These are phyloP conservation scores for Aspidoscelis tigris DNA, from an alignment of 2,113 vertebrate genomes.

Conservation along the genomic window DNA sequence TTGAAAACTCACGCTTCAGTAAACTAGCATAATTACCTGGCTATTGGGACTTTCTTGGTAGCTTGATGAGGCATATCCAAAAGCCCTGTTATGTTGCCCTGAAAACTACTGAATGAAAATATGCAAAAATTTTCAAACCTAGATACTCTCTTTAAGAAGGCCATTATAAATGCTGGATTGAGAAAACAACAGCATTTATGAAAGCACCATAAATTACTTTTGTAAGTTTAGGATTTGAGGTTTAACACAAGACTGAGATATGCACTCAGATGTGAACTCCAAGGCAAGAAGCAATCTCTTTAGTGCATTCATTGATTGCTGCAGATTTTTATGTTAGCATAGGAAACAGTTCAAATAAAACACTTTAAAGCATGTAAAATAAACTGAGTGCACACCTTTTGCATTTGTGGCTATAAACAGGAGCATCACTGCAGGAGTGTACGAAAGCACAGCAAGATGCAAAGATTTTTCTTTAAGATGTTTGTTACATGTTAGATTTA, in stretches of 20 bases:
- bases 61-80: slow-evolving; percentile 11
- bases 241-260: neutral
- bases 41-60: slow-evolving; percentile 9
- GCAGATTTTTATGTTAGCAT: neutral
- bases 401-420: slow-evolving; percentile 10
- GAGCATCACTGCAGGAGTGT: neutral
- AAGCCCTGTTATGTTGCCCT: neutral
- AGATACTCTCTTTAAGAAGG: slow-evolving; percentile 7
- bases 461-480: neutral
- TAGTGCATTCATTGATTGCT: neutral
- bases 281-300: slow-evolving; percentile 33
- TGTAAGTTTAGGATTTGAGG: slow-evolving; percentile 5
- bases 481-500: slow-evolving; percentile 38
- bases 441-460: neutral
- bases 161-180: neutral
- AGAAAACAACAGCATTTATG: slow-evolving; percentile 7
- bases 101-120: slow-evolving; percentile 8
- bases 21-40: neutral
- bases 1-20: neutral
- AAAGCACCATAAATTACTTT: slow-evolving; percentile 12
- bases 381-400: slow-evolving; percentile 28
- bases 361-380: slow-evolving; percentile 38
- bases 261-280: slow-evolving; percentile 37
- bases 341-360: slow-evolving; percentile 8
- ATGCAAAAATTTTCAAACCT: neutral